Evolutionary conservation across 2,113 vertebrate species (phyloP).

Genomic region (Taurulus bubalis): DNA sequence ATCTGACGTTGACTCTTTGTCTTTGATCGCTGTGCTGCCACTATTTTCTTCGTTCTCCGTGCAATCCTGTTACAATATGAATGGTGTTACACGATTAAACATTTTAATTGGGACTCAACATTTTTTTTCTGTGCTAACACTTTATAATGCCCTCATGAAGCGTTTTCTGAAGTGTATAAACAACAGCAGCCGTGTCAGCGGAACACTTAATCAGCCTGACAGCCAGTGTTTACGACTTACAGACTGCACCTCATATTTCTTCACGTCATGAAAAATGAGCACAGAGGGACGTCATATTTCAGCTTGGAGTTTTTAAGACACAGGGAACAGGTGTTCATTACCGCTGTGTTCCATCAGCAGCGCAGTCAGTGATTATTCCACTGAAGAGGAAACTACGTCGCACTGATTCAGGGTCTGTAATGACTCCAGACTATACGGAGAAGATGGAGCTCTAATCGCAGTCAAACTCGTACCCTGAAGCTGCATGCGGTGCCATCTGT

Average conservation of each 20-base stretch:
- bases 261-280: background rate
- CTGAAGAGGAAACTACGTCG: background rate
- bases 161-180: background rate
- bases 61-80: too few species aligned
- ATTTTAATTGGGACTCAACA: too few species aligned
- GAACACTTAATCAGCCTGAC: background rate
- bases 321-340: background rate
- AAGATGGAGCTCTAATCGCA: background rate
- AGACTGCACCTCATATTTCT: constrained; percentile 7
- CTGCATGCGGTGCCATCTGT: constrained; percentile 2
- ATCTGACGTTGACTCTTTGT: too few species aligned
- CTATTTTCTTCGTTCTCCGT: too few species aligned
- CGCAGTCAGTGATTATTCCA: background rate
- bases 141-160: too few species aligned
- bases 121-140: too few species aligned
- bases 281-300: background rate
- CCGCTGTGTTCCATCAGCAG: background rate
- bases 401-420: constrained; percentile 1
- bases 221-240: background rate
- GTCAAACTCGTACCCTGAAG: background rate
- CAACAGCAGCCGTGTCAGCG: background rate
- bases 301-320: background rate
- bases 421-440: background rate
- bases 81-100: too few species aligned
- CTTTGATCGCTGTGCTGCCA: too few species aligned